Percentiles rank a stretch among this genome's conserved stretches.
phyloP scores from a whole-genome alignment of 2,888 invertebrate species.

The Cheilosia pagana region DNA sequence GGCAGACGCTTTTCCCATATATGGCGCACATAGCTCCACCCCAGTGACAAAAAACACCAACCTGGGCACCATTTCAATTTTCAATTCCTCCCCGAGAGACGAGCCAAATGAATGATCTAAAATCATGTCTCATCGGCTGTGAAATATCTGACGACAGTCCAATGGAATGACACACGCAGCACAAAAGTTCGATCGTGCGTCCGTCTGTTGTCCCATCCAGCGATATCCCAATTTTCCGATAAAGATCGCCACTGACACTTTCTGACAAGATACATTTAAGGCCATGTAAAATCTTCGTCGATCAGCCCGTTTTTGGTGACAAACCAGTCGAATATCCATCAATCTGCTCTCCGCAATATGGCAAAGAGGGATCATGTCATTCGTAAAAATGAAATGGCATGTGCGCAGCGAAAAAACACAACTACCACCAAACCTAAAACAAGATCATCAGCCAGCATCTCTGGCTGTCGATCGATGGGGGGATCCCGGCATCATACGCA shows the following conservation, averaged over 20 bases:
- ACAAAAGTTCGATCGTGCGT: constrained; percentile 8
- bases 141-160: constrained; percentile 73
- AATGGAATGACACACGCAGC: constrained; percentile 56
- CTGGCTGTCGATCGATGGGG: constrained; percentile 43
- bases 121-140: constrained; percentile 63
- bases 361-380: constrained; percentile 72
- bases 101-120: constrained; percentile 48
- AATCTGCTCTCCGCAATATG: constrained; percentile 54
- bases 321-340: constrained; percentile 73
- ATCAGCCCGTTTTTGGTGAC: constrained; percentile 72
- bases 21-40: constrained; percentile 71
- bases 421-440: constrained; percentile 61
- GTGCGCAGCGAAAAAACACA: constrained; percentile 51
- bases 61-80: constrained; percentile 53
- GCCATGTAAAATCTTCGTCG: constrained; percentile 73
- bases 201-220: constrained; percentile 28
- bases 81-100: constrained; percentile 42
- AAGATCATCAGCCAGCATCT: constrained; percentile 61
- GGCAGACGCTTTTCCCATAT: constrained; percentile 65
- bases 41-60: constrained; percentile 54
- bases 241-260: constrained; percentile 75
- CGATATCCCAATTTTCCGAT: constrained; percentile 75
- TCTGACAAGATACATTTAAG: constrained; percentile 75
- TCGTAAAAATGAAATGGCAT: constrained; percentile 73
- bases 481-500: neutral